These are phyloP conservation scores for Acipenser ruthenus DNA, from an alignment of 2,797 vertebrate species.

Conservation along the genomic window DNA sequence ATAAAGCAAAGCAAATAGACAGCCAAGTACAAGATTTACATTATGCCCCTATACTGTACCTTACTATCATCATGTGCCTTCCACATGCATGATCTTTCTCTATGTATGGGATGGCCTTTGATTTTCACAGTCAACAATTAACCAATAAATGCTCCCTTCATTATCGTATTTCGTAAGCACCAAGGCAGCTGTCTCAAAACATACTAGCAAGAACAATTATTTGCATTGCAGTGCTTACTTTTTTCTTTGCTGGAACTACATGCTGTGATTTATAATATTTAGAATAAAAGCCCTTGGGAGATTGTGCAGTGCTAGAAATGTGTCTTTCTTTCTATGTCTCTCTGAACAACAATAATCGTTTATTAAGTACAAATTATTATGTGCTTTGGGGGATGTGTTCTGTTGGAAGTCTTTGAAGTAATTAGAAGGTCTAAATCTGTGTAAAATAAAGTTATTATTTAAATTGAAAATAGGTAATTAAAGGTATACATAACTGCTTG, in stretches of 20 bases:
- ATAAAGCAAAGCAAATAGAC: too few species aligned
- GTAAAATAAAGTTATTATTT: constrained; percentile 11
- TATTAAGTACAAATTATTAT: constrained; percentile 13
- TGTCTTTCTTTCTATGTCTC: constrained; percentile 5
- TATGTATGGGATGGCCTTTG: too few species aligned
- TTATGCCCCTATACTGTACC: too few species aligned
- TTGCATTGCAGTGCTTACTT: background rate
- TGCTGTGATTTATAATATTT: constrained; percentile 7
- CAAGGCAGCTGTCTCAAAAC: background rate
- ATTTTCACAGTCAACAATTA: too few species aligned
- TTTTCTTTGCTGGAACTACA: background rate
- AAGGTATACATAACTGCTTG: background rate
- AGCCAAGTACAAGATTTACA: too few species aligned
- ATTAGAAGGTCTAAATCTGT: constrained; percentile 13
- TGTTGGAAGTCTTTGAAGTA: constrained; percentile 16
- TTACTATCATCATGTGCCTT: too few species aligned
- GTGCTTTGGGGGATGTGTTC: constrained; percentile 9
- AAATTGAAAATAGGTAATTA: constrained; percentile 15
- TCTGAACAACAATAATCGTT: constrained; percentile 8
- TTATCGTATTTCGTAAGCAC: too few species aligned
- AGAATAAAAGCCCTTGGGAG: constrained; percentile 9
- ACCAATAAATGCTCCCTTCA: too few species aligned
- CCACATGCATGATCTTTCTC: too few species aligned
- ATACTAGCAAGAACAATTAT: constrained; percentile 1
- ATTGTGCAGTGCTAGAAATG: background rate